Evolutionary conservation across 1,140 invertebrate species (phyloP), one percentile per base, ranked within the genome.

Genomic region (Aricia agestis): DNA sequence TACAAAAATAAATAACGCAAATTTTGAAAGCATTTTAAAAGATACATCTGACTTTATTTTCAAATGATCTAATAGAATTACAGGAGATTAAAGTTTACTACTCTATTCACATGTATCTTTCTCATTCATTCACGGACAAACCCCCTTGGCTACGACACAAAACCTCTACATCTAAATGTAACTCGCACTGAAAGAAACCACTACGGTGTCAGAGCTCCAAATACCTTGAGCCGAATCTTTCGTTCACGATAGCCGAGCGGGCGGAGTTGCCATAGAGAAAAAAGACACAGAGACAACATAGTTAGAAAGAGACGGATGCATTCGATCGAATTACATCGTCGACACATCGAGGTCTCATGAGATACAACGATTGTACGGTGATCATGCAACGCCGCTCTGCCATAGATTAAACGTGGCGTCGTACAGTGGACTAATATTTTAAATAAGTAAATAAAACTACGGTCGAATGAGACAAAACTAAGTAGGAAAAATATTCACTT

Each of bases 91-190:
- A 36, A 36, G 5, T 36, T 36, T 9, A 36, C 6, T 36, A 36
- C 6, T 36, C 6, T 36, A 36, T 36, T 36, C 84, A 83, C 87
- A 85, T 77, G 85, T 83, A 75, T 81, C 73, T 42, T 25, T 75
- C 72, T 79, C 81, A 81, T 78, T 76, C 84, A 70, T 75, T 83
- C 83, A 86, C 84, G 85, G 75, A 86, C 84, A 87, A 83, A 91
- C 89, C 89, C 89, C 89, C 88, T 91, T 91, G 88, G 89, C 89
- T 91, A 91, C 87, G 86, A 89, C 87, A 89, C 86, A 89, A 82
- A 84, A 87, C 82, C 83, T 87, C 87, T 90, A 90, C 85, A 31
- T n/a, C 65, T 63, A 59, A 83, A 74, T 77, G 82, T 88, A 87
- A 80, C 75, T 77, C 75, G 81, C 82, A 85, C 78, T 81, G 80